Conservation (phyloP, 2,113 vertebrate species). For the Microtus oregoni region DNA sequence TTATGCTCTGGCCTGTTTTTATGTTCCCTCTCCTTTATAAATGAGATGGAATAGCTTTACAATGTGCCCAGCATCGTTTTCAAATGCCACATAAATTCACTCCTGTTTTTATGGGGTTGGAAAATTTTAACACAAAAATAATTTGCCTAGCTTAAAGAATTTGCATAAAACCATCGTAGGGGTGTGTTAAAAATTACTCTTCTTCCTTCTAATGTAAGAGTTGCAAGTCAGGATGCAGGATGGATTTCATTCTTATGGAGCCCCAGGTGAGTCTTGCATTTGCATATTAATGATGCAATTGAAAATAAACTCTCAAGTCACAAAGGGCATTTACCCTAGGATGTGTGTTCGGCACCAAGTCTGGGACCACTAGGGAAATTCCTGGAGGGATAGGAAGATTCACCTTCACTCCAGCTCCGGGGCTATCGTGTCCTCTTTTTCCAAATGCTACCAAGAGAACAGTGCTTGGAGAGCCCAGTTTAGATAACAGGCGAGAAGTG, state of each 20-base stretch:
- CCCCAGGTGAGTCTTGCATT: conserved; percentile 77
- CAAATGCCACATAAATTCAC: conserved; percentile 83
- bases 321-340: conserved; percentile 62
- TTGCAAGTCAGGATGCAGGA: conserved; percentile 67
- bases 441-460: background rate
- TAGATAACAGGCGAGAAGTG: background rate
- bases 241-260: conserved; percentile 77
- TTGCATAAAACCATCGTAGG: conserved; percentile 82
- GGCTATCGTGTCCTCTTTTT: background rate
- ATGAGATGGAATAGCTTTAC: conserved; percentile 83
- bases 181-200: conserved; percentile 80
- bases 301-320: conserved; percentile 77
- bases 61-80: conserved; percentile 80
- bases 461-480: background rate
- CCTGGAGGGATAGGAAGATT: background rate
- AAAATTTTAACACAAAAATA: conserved; percentile 81
- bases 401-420: background rate
- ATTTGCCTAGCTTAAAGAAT: conserved; percentile 81
- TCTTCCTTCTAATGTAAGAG: conserved; percentile 74
- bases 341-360: background rate
- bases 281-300: conserved; percentile 81
- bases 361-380: conserved; percentile 27
- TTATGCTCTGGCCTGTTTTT: conserved; percentile 81
- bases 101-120: conserved; percentile 83
- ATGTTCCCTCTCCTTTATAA: conserved; percentile 82